Percentiles rank a stretch among this genome's conserved stretches.
Evolutionary conservation across 1,140 invertebrate genomes (phyloP).

Genomic region (Gryon sp.): DNA sequence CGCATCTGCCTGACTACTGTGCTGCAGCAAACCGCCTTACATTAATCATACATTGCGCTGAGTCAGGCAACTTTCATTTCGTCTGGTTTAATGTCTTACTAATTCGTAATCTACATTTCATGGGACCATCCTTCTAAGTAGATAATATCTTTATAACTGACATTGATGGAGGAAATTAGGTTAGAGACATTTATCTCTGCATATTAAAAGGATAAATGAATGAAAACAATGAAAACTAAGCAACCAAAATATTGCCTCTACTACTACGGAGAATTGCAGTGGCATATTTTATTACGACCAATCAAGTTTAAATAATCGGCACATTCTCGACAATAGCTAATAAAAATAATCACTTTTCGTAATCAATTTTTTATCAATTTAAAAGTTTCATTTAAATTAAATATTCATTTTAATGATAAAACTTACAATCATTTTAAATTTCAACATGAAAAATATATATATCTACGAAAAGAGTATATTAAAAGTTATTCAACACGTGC

Average conservation of each 20-base stretch:
- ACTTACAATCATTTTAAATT: too few species aligned
- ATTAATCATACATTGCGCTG: constrained; percentile 54
- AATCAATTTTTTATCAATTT: too few species aligned
- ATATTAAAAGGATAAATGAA: constrained; percentile 27
- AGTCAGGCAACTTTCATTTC: constrained; percentile 52
- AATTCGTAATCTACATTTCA: constrained; percentile 53
- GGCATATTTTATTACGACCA: too few species aligned
- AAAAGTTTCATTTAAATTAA: too few species aligned
- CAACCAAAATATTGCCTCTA: background rate
- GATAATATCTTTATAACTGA: constrained; percentile 58
- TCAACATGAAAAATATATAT: too few species aligned
- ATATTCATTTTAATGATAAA: too few species aligned
- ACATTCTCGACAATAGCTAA: too few species aligned
- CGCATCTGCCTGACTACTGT: constrained; percentile 24
- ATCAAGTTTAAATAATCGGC: too few species aligned
- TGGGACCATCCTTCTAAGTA: constrained; percentile 38
- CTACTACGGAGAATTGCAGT: background rate
- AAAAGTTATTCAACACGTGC: constrained; percentile 24
- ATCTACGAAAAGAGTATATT: too few species aligned
- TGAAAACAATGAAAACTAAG: background rate
- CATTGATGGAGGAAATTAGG: constrained; percentile 51
- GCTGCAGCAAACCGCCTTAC: constrained; percentile 9
- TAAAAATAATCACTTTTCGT: too few species aligned
- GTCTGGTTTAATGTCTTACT: constrained; percentile 48
- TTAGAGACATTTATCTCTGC: constrained; percentile 35